Base-by-base conservation (phyloP, 1,140 invertebrate species). In the Camponotus pennsylvanicus region DNA sequence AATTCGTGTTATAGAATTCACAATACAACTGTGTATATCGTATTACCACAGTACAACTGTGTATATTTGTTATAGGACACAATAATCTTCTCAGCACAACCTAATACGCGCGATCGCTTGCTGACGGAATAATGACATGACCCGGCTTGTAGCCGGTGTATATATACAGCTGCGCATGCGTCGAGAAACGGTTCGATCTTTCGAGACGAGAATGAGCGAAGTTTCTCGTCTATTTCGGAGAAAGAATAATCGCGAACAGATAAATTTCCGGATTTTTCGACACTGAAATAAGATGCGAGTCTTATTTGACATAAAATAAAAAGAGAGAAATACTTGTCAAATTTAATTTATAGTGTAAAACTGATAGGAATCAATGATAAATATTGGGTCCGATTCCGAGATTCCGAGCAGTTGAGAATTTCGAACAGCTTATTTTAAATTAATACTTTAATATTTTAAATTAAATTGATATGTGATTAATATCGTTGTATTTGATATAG, bases 161-260 rank as follows among this genome's bases (percentile, higher is more conserved):
- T 85, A 18, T 18, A 11, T 11, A n/a, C 42, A 18, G 1, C 18
- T 7, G 79, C 79, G 71, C 85, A 73, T n/a, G n/a, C 63, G 59
- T 5, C n/a, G 21, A 34, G 66, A 59, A 32, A 42, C 7, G 21
- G 71, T 52, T 6, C 4, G 78, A 77, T 5, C 0, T 4, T 87
- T 87, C 78, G 18, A 87, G 85, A 86, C 5, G 9, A 27, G 40
- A 49, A 45, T 1, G 37, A 42, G 40, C 37, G 21, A 67, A 11
- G 18, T 9, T 15, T 67, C 64, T 67, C 64, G 64, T 42, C 40
- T 2, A 18, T 67, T 66, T 34, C 18, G 4, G 4, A 0, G 7
- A 64, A 18, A 15, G 2, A 15, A 37, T n/a, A 66, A 37, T n/a
- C 8, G 32, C 8, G 64, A 8, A n/a, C 4, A 4, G 63, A 18